Conservation (phyloP, 2,888 invertebrate species). For the Drosophila neonasuta region DNA sequence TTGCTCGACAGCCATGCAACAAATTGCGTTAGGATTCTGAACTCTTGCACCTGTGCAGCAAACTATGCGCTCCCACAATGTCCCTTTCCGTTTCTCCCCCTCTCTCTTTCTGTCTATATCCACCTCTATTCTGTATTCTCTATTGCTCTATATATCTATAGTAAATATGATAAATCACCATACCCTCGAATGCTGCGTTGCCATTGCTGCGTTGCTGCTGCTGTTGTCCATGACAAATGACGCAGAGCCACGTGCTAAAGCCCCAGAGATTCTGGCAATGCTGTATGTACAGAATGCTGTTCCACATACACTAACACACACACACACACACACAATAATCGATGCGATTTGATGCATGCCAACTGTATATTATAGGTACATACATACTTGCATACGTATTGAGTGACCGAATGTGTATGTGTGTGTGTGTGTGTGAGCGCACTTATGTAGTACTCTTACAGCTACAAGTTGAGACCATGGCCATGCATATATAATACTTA, state of each 20-base stretch:
- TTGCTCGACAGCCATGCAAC: conserved; percentile 67
- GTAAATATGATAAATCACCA: conserved; percentile 76
- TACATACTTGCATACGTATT: neutral
- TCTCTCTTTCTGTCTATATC: neutral
- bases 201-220: conserved; percentile 34
- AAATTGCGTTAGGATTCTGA: conserved; percentile 72
- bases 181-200: conserved; percentile 39
- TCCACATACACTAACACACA: conserved; percentile 49
- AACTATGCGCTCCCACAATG: conserved; percentile 8
- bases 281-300: conserved; percentile 32
- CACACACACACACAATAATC: conserved; percentile 68
- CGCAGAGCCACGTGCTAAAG: conserved; percentile 54
- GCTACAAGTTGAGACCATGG: conserved; percentile 38
- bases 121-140: conserved; percentile 24
- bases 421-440: conserved; percentile 13
- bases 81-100: neutral
- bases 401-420: conserved; percentile 1
- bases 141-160: conserved; percentile 42
- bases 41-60: conserved; percentile 67
- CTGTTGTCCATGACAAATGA: conserved; percentile 71
- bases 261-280: conserved; percentile 45
- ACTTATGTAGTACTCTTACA: conserved; percentile 19
- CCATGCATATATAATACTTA: conserved; percentile 59
- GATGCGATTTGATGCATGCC: conserved; percentile 76
- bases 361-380: conserved; percentile 36